Conservation (phyloP, 1,140 invertebrate genomes). For the Gryllus bimaculatus region DNA sequence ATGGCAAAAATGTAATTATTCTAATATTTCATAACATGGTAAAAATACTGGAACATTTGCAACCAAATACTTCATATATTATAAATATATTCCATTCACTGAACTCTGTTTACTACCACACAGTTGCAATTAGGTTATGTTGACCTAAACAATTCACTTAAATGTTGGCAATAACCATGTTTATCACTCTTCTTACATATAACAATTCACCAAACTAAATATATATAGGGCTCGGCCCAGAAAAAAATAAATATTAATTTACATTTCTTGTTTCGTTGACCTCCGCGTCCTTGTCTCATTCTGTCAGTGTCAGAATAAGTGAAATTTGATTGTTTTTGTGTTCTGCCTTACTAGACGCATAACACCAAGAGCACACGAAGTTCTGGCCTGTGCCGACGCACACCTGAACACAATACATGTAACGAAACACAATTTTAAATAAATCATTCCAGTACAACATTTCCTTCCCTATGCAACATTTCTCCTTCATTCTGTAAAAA, state of each 20-base stretch:
- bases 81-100: no score
- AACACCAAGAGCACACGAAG: slow-evolving; percentile 26
- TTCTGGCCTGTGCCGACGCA: slow-evolving; percentile 25
- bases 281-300: slow-evolving; percentile 42
- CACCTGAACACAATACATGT: slow-evolving; percentile 23
- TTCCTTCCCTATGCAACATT: slow-evolving; percentile 23
- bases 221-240: slow-evolving; percentile 11
- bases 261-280: slow-evolving; percentile 42
- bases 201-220: slow-evolving; percentile 11
- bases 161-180: slow-evolving; percentile 13
- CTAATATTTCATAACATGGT: no score
- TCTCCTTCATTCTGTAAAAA: slow-evolving; percentile 27
- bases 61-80: no score
- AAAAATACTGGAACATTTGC: no score
- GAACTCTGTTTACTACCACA: no score
- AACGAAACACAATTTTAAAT: slow-evolving; percentile 19
- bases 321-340: slow-evolving; percentile 30
- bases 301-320: slow-evolving; percentile 32
- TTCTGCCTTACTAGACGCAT: slow-evolving; percentile 28
- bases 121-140: slow-evolving; percentile 7
- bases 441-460: slow-evolving; percentile 23
- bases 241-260: slow-evolving; percentile 29
- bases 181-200: slow-evolving; percentile 9
- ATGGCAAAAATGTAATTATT: no score
- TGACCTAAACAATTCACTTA: slow-evolving; percentile 10